These are phyloP conservation scores for Lordiphosa stackelbergi DNA, from an alignment of 1,140 invertebrate genomes.

Conservation along the genomic window DNA sequence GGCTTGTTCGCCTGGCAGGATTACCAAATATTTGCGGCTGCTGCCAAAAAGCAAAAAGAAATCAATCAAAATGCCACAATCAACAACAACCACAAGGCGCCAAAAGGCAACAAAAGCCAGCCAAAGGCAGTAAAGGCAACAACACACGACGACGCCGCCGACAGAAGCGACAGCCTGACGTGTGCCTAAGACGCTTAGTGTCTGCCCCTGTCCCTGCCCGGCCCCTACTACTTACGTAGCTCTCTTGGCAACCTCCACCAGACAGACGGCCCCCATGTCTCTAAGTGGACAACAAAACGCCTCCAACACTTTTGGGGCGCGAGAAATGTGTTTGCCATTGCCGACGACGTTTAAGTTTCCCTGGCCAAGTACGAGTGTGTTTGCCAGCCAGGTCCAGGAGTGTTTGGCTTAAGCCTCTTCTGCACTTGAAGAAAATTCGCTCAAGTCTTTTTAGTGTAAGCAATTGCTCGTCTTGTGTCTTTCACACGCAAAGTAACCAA, in stretches of 20 bases:
- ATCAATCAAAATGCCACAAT: constrained; percentile 76
- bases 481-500: no score
- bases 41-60: constrained; percentile 72
- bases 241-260: constrained; percentile 24
- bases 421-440: constrained; percentile 2
- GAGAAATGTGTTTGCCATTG: constrained; percentile 70
- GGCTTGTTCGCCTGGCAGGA: constrained; percentile 59
- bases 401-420: constrained; percentile 30
- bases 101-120: constrained; percentile 37
- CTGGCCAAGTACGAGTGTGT: constrained; percentile 29
- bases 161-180: constrained; percentile 73
- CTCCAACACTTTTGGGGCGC: constrained; percentile 73
- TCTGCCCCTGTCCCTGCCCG: constrained; percentile 30
- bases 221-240: constrained; percentile 5
- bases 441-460: no score
- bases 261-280: constrained; percentile 51
- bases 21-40: constrained; percentile 73
- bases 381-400: constrained; percentile 38
- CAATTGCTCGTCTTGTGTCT: no score
- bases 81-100: constrained; percentile 37
- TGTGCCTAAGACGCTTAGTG: constrained; percentile 71
- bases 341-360: constrained; percentile 36
- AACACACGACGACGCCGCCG: constrained; percentile 38
- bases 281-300: constrained; percentile 74
- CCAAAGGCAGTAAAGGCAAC: constrained; percentile 20